Conservation (phyloP, 1,140 invertebrate species). For the Danaus plexippus region DNA sequence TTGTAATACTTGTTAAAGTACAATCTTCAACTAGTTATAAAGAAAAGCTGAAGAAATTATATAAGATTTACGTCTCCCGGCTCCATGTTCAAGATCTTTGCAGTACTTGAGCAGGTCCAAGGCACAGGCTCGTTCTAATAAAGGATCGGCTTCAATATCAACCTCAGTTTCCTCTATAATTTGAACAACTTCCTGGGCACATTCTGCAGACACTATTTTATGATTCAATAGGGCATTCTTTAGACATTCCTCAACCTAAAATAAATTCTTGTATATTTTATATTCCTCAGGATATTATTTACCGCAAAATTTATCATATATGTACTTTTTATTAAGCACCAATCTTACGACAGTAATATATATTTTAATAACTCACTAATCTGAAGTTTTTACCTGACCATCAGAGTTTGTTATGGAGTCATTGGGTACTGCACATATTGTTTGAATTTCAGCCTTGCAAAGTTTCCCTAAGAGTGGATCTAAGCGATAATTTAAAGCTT, state of each 20-base stretch:
- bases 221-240: slow-evolving; percentile 84
- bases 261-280: slow-evolving; percentile 4
- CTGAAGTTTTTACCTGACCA: slow-evolving; percentile 65
- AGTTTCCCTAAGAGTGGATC: slow-evolving; percentile 86
- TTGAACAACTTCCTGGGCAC: slow-evolving; percentile 84
- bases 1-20: slow-evolving; percentile 8
- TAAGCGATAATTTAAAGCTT: slow-evolving; percentile 88
- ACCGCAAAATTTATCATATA: too few species aligned
- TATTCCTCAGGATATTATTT: too few species aligned
- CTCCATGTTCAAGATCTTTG: slow-evolving; percentile 84
- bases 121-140: slow-evolving; percentile 83
- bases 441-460: slow-evolving; percentile 80
- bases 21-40: neutral
- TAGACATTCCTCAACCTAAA: slow-evolving; percentile 87
- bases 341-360: slow-evolving; percentile 4
- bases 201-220: slow-evolving; percentile 81
- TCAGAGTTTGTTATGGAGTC: slow-evolving; percentile 68
- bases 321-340: too few species aligned
- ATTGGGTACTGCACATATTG: slow-evolving; percentile 73
- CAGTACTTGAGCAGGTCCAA: slow-evolving; percentile 89
- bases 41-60: slow-evolving; percentile 2
- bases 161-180: slow-evolving; percentile 85
- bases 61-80: slow-evolving; percentile 80
- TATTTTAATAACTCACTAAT: neutral
- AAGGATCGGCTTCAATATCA: slow-evolving; percentile 88